Evolutionary conservation across 64 coral and sea anemone genomes (phyloP).

Genomic region (Montipora efflorescens): DNA sequence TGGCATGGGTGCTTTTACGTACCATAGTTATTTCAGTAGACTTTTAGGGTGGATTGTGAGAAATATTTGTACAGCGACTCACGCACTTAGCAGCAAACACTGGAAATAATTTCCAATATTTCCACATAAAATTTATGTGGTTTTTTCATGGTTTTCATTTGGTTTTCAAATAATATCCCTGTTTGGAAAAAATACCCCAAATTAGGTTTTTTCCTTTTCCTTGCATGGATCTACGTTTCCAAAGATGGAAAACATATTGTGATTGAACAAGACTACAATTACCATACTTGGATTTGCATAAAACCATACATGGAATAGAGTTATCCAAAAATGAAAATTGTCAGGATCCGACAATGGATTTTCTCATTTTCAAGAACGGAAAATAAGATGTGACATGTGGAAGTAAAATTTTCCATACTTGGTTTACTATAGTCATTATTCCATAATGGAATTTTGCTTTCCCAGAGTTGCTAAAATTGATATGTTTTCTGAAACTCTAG

Average conservation of each 20-base stretch:
- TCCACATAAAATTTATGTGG: too few relatives aligned
- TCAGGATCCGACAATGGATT: neutral
- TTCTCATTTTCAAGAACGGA: neutral
- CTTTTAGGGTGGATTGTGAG: too few relatives aligned
- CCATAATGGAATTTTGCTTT: neutral
- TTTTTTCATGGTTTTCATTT: too few relatives aligned
- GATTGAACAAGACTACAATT: neutral
- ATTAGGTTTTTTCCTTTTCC: neutral
- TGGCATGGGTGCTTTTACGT: too few relatives aligned
- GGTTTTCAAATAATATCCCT: neutral
- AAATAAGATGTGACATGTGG: neutral
- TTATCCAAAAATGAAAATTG: neutral
- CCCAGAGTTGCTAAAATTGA: neutral
- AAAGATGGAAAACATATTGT: neutral
- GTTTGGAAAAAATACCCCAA: neutral
- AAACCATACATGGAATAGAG: neutral
- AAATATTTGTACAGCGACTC: too few relatives aligned
- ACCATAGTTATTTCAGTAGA: too few relatives aligned
- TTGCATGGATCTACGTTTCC: neutral
- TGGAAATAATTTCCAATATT: too few relatives aligned
- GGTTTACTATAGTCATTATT: neutral
- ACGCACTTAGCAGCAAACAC: too few relatives aligned
- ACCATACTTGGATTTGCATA: neutral
- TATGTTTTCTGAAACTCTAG: neutral
- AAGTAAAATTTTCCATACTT: conserved; percentile 1